These are phyloP conservation scores for Campopleginae sp. DNA, from an alignment of 2,888 invertebrate genomes.

Conservation along the genomic window DNA sequence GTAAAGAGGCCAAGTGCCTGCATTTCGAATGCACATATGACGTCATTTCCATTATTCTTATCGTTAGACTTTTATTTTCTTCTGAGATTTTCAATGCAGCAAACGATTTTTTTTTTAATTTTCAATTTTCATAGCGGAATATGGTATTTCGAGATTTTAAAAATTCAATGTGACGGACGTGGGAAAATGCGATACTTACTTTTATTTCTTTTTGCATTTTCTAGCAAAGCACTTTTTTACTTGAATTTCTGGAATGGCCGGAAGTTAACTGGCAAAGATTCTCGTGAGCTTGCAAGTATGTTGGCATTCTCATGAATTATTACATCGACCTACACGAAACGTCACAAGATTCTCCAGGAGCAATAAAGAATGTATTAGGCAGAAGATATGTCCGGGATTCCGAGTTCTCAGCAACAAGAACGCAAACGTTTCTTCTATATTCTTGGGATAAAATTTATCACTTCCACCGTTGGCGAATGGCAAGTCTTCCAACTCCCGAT, in stretches of 20 bases:
- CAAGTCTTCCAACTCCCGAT: slow-evolving; percentile 23
- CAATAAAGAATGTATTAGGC: slow-evolving; percentile 51
- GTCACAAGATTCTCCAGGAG: slow-evolving; percentile 35
- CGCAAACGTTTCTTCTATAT: slow-evolving; percentile 9
- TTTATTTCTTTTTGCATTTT: neutral
- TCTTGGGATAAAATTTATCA: slow-evolving; percentile 47
- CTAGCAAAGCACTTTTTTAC: neutral
- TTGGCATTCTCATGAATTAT: slow-evolving; percentile 43
- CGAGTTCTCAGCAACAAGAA: slow-evolving; percentile 12
- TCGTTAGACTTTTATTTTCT: neutral
- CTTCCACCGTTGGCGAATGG: slow-evolving; percentile 41
- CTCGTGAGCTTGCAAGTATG: slow-evolving; percentile 10
- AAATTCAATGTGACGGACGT: neutral
- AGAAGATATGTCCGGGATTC: slow-evolving; percentile 28
- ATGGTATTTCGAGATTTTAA: neutral
- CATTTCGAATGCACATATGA: neutral
- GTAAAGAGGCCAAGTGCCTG: neutral
- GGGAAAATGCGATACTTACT: neutral
- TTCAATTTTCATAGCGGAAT: neutral
- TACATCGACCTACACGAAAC: slow-evolving; percentile 34
- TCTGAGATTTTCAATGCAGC: neutral
- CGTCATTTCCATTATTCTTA: neutral
- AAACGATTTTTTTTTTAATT: neutral
- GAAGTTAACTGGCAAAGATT: slow-evolving; percentile 21
- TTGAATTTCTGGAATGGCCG: slow-evolving; percentile 1